phyloP scores from a whole-genome alignment of 2,113 vertebrate genomes.

The Ancistrus triradiatus region DNA sequence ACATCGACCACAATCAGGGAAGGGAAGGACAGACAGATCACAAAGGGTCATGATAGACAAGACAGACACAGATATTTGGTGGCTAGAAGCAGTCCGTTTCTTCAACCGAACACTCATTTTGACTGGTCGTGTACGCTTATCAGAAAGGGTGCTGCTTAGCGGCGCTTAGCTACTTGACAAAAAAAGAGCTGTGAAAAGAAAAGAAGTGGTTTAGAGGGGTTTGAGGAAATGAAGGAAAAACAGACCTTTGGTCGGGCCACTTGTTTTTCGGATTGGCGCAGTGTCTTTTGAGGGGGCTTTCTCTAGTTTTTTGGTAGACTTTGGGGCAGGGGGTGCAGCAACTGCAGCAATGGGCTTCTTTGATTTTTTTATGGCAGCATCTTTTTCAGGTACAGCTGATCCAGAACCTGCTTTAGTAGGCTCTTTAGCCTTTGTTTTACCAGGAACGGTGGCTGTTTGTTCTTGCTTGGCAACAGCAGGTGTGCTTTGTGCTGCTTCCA shows the following conservation, averaged over 20 bases:
- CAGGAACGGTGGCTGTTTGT: neutral
- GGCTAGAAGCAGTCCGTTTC: conserved; percentile 48
- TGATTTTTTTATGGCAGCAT: conserved; percentile 17
- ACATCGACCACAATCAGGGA: conserved; percentile 32
- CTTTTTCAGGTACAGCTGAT: conserved; percentile 13
- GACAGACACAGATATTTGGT: conserved; percentile 34
- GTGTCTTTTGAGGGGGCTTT: conserved; percentile 48
- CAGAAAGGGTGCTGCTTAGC: conserved; percentile 40
- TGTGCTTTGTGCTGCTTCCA: conserved; percentile 6
- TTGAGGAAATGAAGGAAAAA: conserved; percentile 47
- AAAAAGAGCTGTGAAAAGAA: conserved; percentile 41
- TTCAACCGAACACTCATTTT: conserved; percentile 38
- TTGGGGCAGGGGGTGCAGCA: conserved; percentile 34
- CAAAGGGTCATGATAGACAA: conserved; percentile 26
- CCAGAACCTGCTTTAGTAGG: conserved; percentile 12
- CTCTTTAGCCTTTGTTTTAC: conserved; percentile 7
- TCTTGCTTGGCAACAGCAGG: conserved; percentile 11
- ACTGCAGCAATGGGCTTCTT: conserved; percentile 30
- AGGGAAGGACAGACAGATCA: conserved; percentile 22
- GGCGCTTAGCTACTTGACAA: conserved; percentile 35
- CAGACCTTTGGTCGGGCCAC: conserved; percentile 50
- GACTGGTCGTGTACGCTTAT: conserved; percentile 30
- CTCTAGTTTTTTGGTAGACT: conserved; percentile 40
- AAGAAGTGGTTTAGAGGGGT: conserved; percentile 19
- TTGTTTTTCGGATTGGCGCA: conserved; percentile 46